A percentile compares a stretch with the other conserved stretches of the same genome.
These are phyloP conservation scores for Megalops atlanticus DNA, from an alignment of 2,113 vertebrate genomes.

Conservation along the genomic window DNA sequence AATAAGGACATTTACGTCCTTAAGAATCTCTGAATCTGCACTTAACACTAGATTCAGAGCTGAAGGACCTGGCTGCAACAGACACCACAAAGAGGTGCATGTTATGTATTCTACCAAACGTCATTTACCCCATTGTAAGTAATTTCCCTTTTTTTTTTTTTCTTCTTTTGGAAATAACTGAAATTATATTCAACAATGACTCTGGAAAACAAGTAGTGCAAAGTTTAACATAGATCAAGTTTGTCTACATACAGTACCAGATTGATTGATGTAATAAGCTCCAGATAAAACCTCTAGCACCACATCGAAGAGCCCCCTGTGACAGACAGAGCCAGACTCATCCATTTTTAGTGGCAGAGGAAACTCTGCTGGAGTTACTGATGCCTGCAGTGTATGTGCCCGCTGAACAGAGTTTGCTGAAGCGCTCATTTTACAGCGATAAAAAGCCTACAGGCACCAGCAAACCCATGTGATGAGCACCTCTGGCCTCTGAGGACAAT, in stretches of 20 bases:
- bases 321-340: background rate
- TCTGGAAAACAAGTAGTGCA: conserved; percentile 39
- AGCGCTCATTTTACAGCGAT: background rate
- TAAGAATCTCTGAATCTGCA: background rate
- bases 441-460: background rate
- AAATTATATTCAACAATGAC: conserved; percentile 21
- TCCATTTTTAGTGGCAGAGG: background rate
- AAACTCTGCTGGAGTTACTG: background rate
- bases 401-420: background rate
- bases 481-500: conserved; percentile 1
- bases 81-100: background rate
- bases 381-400: conserved; percentile 30
- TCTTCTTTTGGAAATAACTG: background rate
- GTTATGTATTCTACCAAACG: background rate
- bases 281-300: conserved; percentile 47
- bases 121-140: conserved; percentile 12
- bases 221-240: conserved; percentile 43
- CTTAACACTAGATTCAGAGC: background rate
- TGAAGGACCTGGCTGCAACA: background rate
- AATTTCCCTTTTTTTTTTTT: conserved; percentile 39
- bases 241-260: conserved; percentile 34
- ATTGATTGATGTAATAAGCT: conserved; percentile 28
- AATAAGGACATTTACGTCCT: background rate
- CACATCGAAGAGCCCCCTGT: conserved; percentile 18
- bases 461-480: background rate